Evolutionary conservation across 2,797 vertebrate species (phyloP).

Genomic region (Pristis pectinata): DNA sequence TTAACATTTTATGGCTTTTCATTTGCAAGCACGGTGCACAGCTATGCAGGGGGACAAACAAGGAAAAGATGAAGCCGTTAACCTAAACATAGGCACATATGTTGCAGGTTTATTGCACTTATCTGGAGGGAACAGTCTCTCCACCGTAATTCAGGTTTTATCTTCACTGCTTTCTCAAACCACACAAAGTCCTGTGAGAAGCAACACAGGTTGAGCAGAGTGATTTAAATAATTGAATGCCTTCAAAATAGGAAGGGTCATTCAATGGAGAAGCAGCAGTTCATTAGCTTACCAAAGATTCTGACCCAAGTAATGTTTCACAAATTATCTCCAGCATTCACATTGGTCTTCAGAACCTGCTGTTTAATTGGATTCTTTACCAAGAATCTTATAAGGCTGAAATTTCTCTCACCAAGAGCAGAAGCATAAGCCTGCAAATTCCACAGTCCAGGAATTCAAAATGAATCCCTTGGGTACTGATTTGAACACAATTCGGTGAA

Average conservation of each 20-base stretch:
- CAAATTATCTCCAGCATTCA: neutral
- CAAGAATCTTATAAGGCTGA: neutral
- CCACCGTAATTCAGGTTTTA: neutral
- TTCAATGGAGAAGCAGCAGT: neutral
- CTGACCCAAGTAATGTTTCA: neutral
- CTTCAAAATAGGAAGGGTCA: conserved; percentile 13
- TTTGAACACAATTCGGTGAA: neutral
- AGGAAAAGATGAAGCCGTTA: neutral
- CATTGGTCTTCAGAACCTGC: neutral
- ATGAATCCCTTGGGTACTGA: neutral
- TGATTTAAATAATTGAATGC: neutral
- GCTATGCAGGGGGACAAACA: neutral
- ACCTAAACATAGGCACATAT: neutral
- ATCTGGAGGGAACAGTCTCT: neutral
- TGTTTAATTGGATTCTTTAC: neutral
- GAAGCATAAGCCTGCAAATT: neutral
- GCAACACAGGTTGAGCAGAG: neutral
- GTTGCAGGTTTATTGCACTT: neutral
- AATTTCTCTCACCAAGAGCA: neutral
- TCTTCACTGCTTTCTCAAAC: neutral
- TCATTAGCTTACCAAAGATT: neutral
- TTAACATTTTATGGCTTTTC: conserved; percentile 14
- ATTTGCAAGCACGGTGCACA: neutral
- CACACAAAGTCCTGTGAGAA: neutral
- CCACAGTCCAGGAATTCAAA: neutral